Evolutionary conservation across 2,797 vertebrate species (phyloP).

Genomic region (Bovichtus diacanthus): DNA sequence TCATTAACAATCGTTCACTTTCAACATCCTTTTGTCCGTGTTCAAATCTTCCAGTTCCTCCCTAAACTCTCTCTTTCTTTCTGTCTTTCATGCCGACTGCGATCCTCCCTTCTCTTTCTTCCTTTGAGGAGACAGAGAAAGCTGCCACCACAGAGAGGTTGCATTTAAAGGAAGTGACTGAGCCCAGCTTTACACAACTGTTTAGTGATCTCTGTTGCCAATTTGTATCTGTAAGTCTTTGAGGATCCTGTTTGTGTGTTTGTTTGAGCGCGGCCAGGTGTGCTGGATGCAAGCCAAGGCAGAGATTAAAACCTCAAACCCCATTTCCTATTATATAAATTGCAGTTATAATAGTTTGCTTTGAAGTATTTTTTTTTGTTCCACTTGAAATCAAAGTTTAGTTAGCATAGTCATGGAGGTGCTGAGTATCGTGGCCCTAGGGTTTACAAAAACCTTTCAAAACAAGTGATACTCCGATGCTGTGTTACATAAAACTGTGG

Average conservation of each 20-base stretch:
- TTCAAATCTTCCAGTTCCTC: constrained; percentile 72
- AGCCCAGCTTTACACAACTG: constrained; percentile 75
- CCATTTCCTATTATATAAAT: constrained; percentile 78
- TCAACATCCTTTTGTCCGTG: constrained; percentile 64
- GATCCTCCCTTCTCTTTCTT: constrained; percentile 74
- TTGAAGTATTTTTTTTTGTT: constrained; percentile 71
- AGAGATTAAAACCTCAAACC: constrained; percentile 75
- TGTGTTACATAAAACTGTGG: constrained; percentile 1
- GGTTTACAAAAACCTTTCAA: constrained; percentile 41
- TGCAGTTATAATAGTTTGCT: constrained; percentile 64
- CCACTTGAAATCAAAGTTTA: constrained; percentile 55
- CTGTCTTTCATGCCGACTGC: constrained; percentile 48
- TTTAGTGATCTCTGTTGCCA: constrained; percentile 76
- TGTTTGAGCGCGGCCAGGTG: constrained; percentile 80
- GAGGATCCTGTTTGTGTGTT: constrained; percentile 81
- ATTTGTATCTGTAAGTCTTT: constrained; percentile 81
- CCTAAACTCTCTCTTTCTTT: constrained; percentile 56
- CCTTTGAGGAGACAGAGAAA: constrained; percentile 68
- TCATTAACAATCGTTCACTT: constrained; percentile 72
- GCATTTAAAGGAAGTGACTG: constrained; percentile 73
- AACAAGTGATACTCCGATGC: constrained; percentile 31
- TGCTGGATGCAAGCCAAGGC: constrained; percentile 70
- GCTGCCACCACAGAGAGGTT: constrained; percentile 72
- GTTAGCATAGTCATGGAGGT: constrained; percentile 50
- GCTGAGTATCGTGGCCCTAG: constrained; percentile 58